Conservation (phyloP, 2,888 invertebrate species). For the Epinotia nisella region DNA sequence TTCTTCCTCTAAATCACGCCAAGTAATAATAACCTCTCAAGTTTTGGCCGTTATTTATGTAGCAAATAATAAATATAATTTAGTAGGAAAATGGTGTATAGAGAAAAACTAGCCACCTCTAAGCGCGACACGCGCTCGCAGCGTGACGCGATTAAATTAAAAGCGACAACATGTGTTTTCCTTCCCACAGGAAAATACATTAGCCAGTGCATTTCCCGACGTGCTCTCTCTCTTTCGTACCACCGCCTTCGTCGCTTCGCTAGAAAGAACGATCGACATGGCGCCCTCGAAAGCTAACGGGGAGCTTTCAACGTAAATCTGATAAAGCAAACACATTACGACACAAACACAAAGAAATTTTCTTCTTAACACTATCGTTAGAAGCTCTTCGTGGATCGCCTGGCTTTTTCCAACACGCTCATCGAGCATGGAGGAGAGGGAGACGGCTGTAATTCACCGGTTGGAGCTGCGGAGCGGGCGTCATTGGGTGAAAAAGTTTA, state of each 20-base stretch:
- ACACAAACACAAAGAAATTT: conserved; percentile 80
- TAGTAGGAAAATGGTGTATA: conserved; percentile 48
- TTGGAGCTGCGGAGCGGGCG: conserved; percentile 54
- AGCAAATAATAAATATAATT: conserved; percentile 45
- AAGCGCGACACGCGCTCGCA: conserved; percentile 72
- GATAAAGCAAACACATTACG: conserved; percentile 82
- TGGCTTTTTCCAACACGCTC: conserved; percentile 54
- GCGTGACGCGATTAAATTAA: conserved; percentile 84
- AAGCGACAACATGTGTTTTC: conserved; percentile 84
- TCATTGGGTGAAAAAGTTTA: conserved; percentile 79
- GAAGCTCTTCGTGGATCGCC: conserved; percentile 53
- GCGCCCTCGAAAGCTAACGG: conserved; percentile 79
- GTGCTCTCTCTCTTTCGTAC: conserved; percentile 62
- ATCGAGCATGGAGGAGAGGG: conserved; percentile 53
- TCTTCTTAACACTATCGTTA: conserved; percentile 67
- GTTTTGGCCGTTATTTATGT: conserved; percentile 40
- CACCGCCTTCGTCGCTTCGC: conserved; percentile 25
- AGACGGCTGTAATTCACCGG: conserved; percentile 55
- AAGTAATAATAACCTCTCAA: conserved; percentile 40
- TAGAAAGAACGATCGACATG: conserved; percentile 62
- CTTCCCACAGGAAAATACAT: conserved; percentile 85
- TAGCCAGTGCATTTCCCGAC: conserved; percentile 80
- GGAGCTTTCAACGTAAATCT: conserved; percentile 84
- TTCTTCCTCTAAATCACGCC: conserved; percentile 24
- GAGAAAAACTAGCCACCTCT: conserved; percentile 49